Percentiles rank a stretch among this genome's conserved stretches.
These are phyloP conservation scores for Neofelis nebulosa DNA, from an alignment of 2,113 vertebrate species.

Conservation along the genomic window DNA sequence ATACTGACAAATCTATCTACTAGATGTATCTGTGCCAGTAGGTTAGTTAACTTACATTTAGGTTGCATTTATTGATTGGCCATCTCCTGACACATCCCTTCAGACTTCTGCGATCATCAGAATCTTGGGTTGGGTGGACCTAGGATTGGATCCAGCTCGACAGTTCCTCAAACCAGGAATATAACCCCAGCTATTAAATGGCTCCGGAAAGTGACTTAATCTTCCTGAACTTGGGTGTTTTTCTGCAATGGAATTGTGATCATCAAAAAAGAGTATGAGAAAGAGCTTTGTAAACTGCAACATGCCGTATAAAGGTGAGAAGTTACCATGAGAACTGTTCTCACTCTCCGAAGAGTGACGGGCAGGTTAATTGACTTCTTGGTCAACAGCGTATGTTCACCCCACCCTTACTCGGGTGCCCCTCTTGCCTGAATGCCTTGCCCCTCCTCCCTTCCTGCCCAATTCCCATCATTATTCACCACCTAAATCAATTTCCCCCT, in stretches of 20 bases:
- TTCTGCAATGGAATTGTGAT: neutral
- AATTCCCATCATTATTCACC: neutral
- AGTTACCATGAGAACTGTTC: neutral
- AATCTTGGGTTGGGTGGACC: neutral
- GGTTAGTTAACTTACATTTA: neutral
- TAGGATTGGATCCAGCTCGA: neutral
- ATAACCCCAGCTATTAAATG: neutral
- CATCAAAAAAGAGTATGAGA: neutral
- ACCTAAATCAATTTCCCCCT: neutral
- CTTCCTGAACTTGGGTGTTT: neutral
- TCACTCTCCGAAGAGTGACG: neutral
- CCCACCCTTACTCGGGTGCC: neutral
- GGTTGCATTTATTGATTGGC: neutral
- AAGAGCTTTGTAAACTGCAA: neutral
- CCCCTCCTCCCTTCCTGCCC: neutral
- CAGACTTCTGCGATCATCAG: neutral
- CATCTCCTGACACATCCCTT: neutral
- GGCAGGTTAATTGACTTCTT: neutral
- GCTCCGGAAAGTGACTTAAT: neutral
- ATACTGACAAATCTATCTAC: neutral
- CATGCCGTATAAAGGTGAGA: neutral
- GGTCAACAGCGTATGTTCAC: too few relatives aligned
- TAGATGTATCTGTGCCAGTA: neutral
- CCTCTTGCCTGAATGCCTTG: neutral
- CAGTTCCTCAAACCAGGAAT: neutral